phyloP scores from a whole-genome alignment of 2,888 invertebrate genomes.

The Hypomecis punctinalis region DNA sequence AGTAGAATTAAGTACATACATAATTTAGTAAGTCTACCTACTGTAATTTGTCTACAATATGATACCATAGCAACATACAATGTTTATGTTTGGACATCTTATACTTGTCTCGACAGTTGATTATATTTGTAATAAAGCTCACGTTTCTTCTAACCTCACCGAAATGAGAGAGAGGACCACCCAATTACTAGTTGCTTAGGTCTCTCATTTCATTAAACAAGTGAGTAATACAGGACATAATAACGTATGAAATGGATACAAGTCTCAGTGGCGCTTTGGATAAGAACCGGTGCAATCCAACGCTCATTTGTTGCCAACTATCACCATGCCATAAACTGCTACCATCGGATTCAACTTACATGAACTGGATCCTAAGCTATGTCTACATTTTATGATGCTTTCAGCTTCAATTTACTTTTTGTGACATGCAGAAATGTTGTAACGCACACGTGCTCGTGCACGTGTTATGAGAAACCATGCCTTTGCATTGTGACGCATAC shows the following conservation, averaged over 20 bases:
- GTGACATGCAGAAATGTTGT: no score
- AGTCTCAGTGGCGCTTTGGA: constrained; percentile 11
- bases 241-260: not conserved
- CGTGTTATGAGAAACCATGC: no score
- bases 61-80: not conserved
- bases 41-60: not conserved
- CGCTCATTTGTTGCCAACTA: not conserved
- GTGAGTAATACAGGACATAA: not conserved
- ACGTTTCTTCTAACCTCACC: not conserved
- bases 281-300: constrained; percentile 24
- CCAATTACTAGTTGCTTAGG: not conserved
- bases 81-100: not conserved
- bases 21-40: not conserved
- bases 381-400: no score
- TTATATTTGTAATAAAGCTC: not conserved
- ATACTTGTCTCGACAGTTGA: not conserved
- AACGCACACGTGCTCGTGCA: no score
- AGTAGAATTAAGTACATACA: not conserved
- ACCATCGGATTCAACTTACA: constrained; percentile 20
- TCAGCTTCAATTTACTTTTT: no score
- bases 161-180: constrained; percentile 1
- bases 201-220: constrained; percentile 4
- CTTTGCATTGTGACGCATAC: no score
- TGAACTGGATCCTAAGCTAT: constrained; percentile 13
- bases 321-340: constrained; percentile 1